Evolutionary conservation across 2,797 vertebrate genomes (phyloP).

Genomic region (Melanotaenia maccullochi): DNA sequence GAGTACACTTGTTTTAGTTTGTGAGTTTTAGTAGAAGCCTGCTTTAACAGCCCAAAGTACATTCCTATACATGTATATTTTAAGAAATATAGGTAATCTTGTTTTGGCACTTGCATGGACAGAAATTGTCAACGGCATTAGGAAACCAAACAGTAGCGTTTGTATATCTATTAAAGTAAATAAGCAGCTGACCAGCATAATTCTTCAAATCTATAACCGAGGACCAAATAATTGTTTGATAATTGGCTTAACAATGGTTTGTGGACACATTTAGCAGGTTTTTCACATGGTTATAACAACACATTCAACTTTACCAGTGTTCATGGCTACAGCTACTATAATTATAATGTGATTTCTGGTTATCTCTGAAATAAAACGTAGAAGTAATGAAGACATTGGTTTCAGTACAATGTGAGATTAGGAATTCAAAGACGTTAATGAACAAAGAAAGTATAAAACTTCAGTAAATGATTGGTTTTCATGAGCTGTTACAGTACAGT

Average conservation of each 20-base stretch:
- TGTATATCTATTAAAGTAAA: slow-evolving; percentile 1
- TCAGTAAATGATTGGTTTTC: not conserved
- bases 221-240: not conserved
- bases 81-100: not conserved
- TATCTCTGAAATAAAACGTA: not conserved
- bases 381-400: not conserved
- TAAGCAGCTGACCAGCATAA: not conserved
- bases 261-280: not conserved
- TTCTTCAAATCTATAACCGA: not conserved
- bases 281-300: not conserved
- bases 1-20: slow-evolving; percentile 20
- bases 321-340: not conserved
- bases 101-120: not conserved
- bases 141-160: slow-evolving; percentile 14
- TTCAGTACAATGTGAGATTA: not conserved
- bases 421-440: not conserved
- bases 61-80: not conserved
- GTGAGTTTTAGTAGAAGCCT: not conserved
- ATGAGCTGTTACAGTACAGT: not conserved
- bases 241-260: not conserved
- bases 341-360: not conserved
- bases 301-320: not conserved
- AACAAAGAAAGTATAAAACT: not conserved
- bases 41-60: not conserved
- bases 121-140: not conserved